These are phyloP conservation scores for Chrysina gloriosa DNA, from an alignment of 2,888 invertebrate genomes.

Conservation along the genomic window DNA sequence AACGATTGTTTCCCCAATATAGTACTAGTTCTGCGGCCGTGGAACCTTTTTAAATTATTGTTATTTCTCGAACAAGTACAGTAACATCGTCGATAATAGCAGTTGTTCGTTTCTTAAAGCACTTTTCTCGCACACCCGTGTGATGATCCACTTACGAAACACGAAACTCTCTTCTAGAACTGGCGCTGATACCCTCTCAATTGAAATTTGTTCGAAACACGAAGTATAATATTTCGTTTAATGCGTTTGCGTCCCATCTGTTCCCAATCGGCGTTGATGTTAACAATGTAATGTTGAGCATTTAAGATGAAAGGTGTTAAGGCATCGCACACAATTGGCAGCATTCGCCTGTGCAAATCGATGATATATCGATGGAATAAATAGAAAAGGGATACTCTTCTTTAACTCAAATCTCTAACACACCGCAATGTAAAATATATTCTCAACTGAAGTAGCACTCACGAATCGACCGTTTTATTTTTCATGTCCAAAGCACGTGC, in stretches of 20 bases:
- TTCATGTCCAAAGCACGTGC: background rate
- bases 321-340: no score
- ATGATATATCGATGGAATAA: no score
- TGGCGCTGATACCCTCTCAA: background rate
- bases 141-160: constrained; percentile 1
- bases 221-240: background rate
- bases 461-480: background rate
- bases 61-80: background rate
- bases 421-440: no score
- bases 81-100: background rate
- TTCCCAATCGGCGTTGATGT: no score
- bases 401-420: no score
- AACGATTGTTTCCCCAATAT: background rate
- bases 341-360: no score
- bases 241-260: no score
- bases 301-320: no score
- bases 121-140: background rate
- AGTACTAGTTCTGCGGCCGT: background rate
- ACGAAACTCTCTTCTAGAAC: background rate
- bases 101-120: constrained; percentile 1
- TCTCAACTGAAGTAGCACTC: no score
- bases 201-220: background rate
- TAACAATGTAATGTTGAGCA: no score
- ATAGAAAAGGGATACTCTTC: no score
- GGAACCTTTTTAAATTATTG: background rate